Percentiles rank a stretch among this genome's conserved stretches.
These are phyloP conservation scores for Oreochromis tanganicae DNA, from an alignment of 2,113 vertebrate species.

Conservation along the genomic window DNA sequence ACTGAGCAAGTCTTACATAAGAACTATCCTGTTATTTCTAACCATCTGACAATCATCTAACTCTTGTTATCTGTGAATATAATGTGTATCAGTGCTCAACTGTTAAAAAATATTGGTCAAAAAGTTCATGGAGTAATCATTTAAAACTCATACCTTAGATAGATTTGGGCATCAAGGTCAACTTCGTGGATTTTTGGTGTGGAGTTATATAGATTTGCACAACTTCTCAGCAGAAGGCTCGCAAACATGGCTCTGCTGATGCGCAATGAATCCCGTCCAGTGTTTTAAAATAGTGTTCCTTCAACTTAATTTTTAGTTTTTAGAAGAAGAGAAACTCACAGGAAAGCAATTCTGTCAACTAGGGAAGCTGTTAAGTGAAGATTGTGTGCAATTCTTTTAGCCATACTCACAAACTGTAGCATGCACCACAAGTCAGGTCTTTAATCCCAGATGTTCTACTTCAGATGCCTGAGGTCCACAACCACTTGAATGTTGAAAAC, in stretches of 20 bases:
- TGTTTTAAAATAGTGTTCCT: not conserved
- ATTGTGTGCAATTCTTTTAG: not conserved
- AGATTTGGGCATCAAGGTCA: not conserved
- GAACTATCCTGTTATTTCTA: not conserved
- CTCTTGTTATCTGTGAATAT: not conserved
- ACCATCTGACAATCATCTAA: not conserved
- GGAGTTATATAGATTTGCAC: not conserved
- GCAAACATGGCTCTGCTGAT: not conserved
- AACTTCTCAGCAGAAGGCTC: not conserved
- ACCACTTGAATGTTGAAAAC: not conserved
- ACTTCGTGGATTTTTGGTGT: not conserved
- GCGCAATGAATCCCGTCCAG: not conserved
- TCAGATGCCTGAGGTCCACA: not conserved
- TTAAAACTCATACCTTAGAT: not conserved
- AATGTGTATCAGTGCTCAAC: not conserved
- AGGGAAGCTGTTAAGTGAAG: not conserved
- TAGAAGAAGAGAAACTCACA: not conserved
- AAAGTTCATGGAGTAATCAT: not conserved
- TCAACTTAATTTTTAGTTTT: not conserved
- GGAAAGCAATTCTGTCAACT: not conserved
- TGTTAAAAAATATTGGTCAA: not conserved
- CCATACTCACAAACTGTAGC: not conserved
- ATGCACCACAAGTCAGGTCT: not conserved
- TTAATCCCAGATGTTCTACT: not conserved
- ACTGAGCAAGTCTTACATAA: not conserved